Percentiles rank a stretch among this genome's conserved stretches.
Conservation (phyloP, 2,113 vertebrate species). For the Nibea coibor region DNA sequence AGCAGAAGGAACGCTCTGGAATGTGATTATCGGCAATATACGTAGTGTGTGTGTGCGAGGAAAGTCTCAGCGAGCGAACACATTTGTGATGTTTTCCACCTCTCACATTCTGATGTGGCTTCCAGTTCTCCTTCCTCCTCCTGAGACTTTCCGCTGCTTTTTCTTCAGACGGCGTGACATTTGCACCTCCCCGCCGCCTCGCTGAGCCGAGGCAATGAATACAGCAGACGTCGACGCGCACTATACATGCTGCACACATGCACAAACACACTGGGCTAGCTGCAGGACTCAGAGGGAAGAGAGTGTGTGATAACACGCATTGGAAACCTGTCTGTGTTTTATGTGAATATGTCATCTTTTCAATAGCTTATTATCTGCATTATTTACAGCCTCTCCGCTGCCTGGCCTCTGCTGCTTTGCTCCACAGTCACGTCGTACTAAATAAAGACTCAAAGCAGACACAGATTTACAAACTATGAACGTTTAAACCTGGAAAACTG, state of each 20-base stretch:
- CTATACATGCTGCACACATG: slow-evolving; percentile 6
- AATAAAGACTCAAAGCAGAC: background rate
- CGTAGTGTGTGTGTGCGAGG: background rate
- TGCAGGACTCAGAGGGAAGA: slow-evolving; percentile 3
- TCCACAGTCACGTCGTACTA: background rate
- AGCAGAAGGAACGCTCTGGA: slow-evolving; percentile 55
- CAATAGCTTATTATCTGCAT: slow-evolving; percentile 39
- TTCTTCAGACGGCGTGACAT: slow-evolving; percentile 66
- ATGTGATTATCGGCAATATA: slow-evolving; percentile 64
- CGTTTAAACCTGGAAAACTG: background rate
- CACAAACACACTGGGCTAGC: slow-evolving; percentile 16
- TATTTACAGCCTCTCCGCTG: slow-evolving; percentile 35
- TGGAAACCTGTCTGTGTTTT: slow-evolving; percentile 31
- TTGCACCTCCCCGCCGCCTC: slow-evolving; percentile 54
- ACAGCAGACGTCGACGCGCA: slow-evolving; percentile 21
- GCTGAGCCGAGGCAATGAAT: slow-evolving; percentile 43
- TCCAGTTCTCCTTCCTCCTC: slow-evolving; percentile 30
- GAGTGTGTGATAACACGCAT: slow-evolving; percentile 12
- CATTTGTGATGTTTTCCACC: slow-evolving; percentile 49
- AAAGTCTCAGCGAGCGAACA: background rate
- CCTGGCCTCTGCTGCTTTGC: background rate
- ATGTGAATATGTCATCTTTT: slow-evolving; percentile 24
- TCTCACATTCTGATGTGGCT: slow-evolving; percentile 54
- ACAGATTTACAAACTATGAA: background rate
- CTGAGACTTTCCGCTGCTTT: slow-evolving; percentile 38